Base-by-base conservation (phyloP, 2,113 vertebrate species). In the Toxostoma redivivum region DNA sequence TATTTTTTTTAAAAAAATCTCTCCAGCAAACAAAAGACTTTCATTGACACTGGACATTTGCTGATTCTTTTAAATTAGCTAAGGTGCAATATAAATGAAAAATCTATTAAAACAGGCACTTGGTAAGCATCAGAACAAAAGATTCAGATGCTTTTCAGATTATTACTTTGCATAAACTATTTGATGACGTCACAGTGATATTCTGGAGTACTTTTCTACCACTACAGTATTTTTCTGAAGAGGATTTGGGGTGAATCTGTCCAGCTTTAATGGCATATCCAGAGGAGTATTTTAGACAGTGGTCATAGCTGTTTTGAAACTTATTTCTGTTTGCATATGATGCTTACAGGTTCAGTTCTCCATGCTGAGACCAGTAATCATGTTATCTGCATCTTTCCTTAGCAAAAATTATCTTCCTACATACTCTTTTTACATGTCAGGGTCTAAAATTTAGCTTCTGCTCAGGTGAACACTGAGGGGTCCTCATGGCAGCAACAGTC, bases 1-100 rank as follows among this genome's bases (percentile, higher is more conserved):
- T 62, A 16, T 4, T 8, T 31, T 42, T n/a, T 45, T 10, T 18
- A 2, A 0, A 13, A 0, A 13, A 51, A 45, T 20, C 22, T 61
- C 12, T 60, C 15, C 19, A 76, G 16, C 6, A 67, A 67, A n/a
- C 11, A 47, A 27, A 89, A 21, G 16, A 51, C 47, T 89, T 92
- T 81, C 12, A 44, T 85, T 79, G 33, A 33, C 74, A 51, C 7
- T 73, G 35, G 31, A 44, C 9, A 47, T 58, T 25, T 78, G 12
- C n/a, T 33, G 11, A 42, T 62, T 57, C 27, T 81, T 92, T 87
- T 74, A 45, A 84, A 67, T 66, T 74, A 71, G 24, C 9, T 48
- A 56, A 76, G 24, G 22, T 60, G 53, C 74, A 79, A 50, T 51
- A 28, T 19, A 51, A 86, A 67, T 57, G 15, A 89, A 84, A 88